Percentiles rank a stretch among this genome's conserved stretches.
These are phyloP conservation scores for Scaeva pyrastri DNA, from an alignment of 2,888 invertebrate genomes.

Conservation along the genomic window DNA sequence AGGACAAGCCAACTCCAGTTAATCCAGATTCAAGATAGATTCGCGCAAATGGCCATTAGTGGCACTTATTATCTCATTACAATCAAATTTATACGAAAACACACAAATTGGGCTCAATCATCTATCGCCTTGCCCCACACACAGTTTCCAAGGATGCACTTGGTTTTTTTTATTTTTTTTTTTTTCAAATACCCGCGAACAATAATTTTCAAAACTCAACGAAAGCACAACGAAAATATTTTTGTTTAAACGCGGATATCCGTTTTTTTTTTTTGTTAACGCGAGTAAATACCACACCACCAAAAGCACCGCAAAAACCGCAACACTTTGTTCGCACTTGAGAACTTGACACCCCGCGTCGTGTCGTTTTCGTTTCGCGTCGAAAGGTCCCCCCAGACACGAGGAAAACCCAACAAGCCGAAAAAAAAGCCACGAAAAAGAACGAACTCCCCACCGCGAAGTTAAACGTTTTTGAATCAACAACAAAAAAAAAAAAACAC, in stretches of 20 bases:
- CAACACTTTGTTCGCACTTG: conserved; percentile 56
- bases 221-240: not conserved
- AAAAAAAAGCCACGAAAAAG: not conserved
- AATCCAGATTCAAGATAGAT: conserved; percentile 60
- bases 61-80: conserved; percentile 83
- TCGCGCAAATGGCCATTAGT: conserved; percentile 78
- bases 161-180: not conserved
- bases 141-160: too few species aligned
- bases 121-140: not conserved
- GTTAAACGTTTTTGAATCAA: conserved; percentile 20
- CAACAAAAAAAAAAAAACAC: conserved; percentile 13
- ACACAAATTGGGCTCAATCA: conserved; percentile 63
- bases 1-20: conserved; percentile 42
- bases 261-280: conserved; percentile 17
- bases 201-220: conserved; percentile 14
- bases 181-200: not conserved
- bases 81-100: conserved; percentile 76
- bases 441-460: conserved; percentile 15
- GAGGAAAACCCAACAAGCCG: too few species aligned
- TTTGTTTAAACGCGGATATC: conserved; percentile 4
- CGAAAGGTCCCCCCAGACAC: not conserved
- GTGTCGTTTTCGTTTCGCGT: not conserved
- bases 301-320: conserved; percentile 47
- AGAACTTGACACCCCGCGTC: not conserved
- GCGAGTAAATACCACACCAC: conserved; percentile 48